These are phyloP conservation scores for Cepaea nemoralis DNA, from an alignment of 1,140 invertebrate species.

Conservation along the genomic window DNA sequence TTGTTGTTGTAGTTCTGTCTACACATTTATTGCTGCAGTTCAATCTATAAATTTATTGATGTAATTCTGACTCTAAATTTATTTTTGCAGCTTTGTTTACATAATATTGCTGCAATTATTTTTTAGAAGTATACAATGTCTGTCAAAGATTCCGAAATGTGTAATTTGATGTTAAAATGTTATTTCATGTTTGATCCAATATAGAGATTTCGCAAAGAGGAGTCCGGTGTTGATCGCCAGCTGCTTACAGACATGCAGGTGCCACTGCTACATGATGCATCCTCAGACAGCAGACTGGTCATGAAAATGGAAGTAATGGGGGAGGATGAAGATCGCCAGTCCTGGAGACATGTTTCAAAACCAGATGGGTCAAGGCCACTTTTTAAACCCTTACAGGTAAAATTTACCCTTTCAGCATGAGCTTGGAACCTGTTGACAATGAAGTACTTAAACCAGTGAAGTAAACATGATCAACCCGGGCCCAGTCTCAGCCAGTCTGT, in stretches of 20 bases:
- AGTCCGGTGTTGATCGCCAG: conserved; percentile 35
- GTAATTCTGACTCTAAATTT: too few species aligned
- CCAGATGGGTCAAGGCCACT: conserved; percentile 26
- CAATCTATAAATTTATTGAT: too few species aligned
- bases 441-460: too few species aligned
- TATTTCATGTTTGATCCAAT: background rate
- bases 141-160: background rate
- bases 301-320: conserved; percentile 38
- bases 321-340: background rate
- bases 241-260: conserved; percentile 36
- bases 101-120: background rate
- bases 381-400: conserved; percentile 39
- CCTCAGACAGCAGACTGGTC: conserved; percentile 29
- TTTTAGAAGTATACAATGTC: background rate
- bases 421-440: too few species aligned
- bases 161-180: background rate
- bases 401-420: too few species aligned
- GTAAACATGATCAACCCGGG: too few species aligned
- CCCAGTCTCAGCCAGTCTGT: too few species aligned
- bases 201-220: conserved; percentile 31
- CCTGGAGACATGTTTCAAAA: conserved; percentile 27
- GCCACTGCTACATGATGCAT: conserved; percentile 26
- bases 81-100: too few species aligned
- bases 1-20: too few species aligned
- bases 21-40: too few species aligned